A percentile compares a stretch with the other conserved stretches of the same genome.
phyloP scores from a whole-genome alignment of 2,113 vertebrate genomes.

The Vidua chalybeata region DNA sequence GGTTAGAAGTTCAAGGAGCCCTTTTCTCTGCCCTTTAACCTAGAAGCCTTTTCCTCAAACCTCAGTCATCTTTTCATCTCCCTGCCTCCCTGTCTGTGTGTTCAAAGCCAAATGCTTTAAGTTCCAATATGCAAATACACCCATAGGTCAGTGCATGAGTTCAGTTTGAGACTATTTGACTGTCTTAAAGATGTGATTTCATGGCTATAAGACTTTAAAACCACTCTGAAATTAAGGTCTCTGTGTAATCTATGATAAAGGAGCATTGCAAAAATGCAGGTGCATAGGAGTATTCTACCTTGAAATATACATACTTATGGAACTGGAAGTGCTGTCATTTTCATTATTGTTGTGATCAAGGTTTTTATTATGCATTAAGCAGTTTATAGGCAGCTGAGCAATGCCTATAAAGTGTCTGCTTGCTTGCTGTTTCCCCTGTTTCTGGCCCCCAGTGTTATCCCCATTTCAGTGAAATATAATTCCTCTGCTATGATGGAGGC shows the following conservation, averaged over 20 bases:
- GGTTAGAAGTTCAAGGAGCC: not conserved
- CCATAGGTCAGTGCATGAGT: not conserved
- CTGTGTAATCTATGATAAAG: not conserved
- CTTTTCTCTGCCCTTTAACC: not conserved
- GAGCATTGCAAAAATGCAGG: not conserved
- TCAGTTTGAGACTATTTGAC: not conserved
- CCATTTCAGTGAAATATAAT: not conserved
- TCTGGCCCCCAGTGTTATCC: not conserved
- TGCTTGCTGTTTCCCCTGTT: not conserved
- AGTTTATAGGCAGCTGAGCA: not conserved
- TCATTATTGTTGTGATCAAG: not conserved
- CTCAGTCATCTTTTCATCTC: not conserved
- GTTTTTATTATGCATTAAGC: not conserved
- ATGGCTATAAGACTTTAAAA: not conserved
- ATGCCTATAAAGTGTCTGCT: not conserved
- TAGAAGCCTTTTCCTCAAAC: not conserved
- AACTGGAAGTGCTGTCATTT: not conserved
- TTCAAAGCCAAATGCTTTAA: not conserved
- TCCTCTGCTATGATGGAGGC: not conserved
- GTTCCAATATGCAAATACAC: not conserved
- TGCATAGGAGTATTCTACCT: not conserved
- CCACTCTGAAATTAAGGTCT: not conserved
- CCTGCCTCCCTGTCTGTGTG: not conserved
- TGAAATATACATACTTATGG: not conserved
- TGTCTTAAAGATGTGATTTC: not conserved